Conservation (phyloP, 2,797 vertebrate species). For the Denticeps clupeoides region DNA sequence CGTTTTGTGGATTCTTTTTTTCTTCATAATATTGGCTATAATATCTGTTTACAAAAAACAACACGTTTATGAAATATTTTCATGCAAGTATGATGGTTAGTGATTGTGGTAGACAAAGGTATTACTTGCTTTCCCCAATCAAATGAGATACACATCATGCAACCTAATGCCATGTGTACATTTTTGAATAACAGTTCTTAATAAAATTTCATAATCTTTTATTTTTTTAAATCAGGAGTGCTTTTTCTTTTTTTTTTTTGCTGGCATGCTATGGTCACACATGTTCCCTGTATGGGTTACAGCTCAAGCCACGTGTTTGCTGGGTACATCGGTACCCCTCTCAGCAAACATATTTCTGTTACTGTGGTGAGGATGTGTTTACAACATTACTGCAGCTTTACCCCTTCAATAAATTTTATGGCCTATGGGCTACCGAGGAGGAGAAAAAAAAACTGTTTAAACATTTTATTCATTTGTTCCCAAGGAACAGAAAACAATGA, state of each 20-base stretch:
- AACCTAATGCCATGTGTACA: no score
- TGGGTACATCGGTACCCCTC: slow-evolving; percentile 19
- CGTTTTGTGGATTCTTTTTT: slow-evolving; percentile 32
- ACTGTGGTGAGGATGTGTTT: slow-evolving; percentile 50
- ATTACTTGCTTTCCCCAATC: no score
- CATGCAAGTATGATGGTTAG: no score
- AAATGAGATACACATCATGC: no score
- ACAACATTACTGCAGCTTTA: slow-evolving; percentile 31
- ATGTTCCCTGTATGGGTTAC: not conserved
- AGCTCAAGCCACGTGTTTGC: no score
- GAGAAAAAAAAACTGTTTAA: slow-evolving; percentile 29
- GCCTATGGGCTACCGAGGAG: slow-evolving; percentile 22
- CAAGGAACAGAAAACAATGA: not conserved
- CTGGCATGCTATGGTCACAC: slow-evolving; percentile 1
- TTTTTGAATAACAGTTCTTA: no score
- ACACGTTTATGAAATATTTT: no score
- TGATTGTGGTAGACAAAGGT: no score
- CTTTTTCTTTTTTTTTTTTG: not conserved
- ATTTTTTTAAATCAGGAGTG: no score
- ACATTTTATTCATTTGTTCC: slow-evolving; percentile 19
- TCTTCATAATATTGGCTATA: slow-evolving; percentile 33
- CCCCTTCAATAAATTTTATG: slow-evolving; percentile 55
- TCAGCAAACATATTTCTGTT: slow-evolving; percentile 46
- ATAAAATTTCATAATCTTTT: no score
- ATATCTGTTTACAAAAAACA: slow-evolving; percentile 9